Conservation (phyloP, 2,113 vertebrate species). For the Pandion haliaetus region DNA sequence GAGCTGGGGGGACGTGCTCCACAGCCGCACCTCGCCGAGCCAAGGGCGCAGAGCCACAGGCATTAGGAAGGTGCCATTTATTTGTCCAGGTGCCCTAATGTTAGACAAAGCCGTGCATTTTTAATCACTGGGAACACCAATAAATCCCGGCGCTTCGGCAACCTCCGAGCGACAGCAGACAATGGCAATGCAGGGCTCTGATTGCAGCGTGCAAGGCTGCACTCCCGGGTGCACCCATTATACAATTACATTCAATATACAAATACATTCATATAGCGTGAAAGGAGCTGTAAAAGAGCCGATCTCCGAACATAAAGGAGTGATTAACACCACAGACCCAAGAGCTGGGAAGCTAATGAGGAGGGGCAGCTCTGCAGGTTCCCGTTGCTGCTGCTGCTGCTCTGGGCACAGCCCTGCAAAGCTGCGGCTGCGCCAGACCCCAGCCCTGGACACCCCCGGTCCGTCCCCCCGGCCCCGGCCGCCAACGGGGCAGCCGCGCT, state of each 20-base stretch:
- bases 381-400: neutral
- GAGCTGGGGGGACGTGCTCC: neutral
- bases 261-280: neutral
- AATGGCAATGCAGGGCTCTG: neutral
- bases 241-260: neutral
- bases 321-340: neutral
- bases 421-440: neutral
- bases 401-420: neutral
- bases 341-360: neutral
- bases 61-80: neutral
- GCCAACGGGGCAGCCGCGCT: fast-evolving
- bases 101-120: neutral
- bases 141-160: neutral
- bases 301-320: neutral
- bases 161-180: neutral
- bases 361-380: neutral
- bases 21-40: neutral
- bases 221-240: neutral
- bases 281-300: neutral
- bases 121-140: neutral
- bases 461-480: fast-evolving
- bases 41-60: neutral
- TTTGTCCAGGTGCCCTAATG: neutral
- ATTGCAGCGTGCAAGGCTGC: neutral
- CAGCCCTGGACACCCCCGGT: neutral